Percentiles rank a stretch among this genome's conserved stretches.
These are phyloP conservation scores for Polia nebulosa DNA, from an alignment of 2,888 invertebrate genomes.

Conservation along the genomic window DNA sequence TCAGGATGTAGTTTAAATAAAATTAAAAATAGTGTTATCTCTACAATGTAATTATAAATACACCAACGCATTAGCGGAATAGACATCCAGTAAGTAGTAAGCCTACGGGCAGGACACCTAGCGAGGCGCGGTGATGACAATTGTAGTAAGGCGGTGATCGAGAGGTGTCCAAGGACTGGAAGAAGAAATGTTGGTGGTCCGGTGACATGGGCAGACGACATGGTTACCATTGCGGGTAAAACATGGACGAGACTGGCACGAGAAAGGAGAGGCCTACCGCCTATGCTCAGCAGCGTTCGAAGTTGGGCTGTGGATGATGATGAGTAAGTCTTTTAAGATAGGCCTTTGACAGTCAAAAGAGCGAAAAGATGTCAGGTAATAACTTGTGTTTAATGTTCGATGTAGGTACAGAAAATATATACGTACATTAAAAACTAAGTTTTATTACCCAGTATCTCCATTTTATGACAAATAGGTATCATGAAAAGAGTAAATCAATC, in stretches of 20 bases:
- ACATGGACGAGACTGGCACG: too few species aligned
- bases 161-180: too few species aligned
- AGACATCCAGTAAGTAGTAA: not conserved
- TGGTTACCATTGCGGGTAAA: too few species aligned
- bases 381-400: conserved; percentile 12
- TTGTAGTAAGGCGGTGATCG: too few species aligned
- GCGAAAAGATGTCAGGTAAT: conserved; percentile 21
- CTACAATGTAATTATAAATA: conserved; percentile 55
- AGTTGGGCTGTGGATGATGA: too few species aligned
- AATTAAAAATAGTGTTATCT: conserved; percentile 2
- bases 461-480: conserved; percentile 37
- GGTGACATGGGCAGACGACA: too few species aligned
- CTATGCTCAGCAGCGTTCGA: too few species aligned
- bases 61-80: conserved; percentile 60
- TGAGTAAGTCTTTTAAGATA: not conserved
- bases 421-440: conserved; percentile 29
- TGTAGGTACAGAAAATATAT: conserved; percentile 2
- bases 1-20: not conserved
- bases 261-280: too few species aligned
- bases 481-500: conserved; percentile 58
- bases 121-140: too few species aligned
- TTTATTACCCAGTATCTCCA: conserved; percentile 36
- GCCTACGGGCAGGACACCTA: too few species aligned
- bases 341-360: not conserved
- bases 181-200: too few species aligned